Percentiles rank a stretch among this genome's conserved stretches.
Evolutionary conservation across 1,140 invertebrate species (phyloP).

Genomic region (Cotesia vestalis): DNA sequence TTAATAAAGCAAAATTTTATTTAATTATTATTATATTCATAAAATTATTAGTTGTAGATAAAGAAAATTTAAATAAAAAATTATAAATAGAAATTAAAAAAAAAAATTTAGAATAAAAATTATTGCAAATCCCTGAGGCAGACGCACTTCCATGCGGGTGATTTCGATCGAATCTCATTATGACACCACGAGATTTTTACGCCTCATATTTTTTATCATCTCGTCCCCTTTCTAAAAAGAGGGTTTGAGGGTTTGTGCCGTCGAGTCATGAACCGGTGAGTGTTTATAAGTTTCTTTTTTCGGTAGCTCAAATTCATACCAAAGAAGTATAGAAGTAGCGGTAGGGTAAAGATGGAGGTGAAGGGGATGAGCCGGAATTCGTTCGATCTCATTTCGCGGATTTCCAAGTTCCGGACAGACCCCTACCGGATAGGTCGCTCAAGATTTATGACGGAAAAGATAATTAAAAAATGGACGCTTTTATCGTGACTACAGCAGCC

Average conservation of each 20-base stretch:
- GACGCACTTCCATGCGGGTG: conserved; percentile 37
- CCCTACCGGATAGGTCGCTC: background rate
- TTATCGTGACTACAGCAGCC: conserved; percentile 24
- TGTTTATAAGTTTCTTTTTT: no score
- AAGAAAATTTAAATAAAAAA: no score
- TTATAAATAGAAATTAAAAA: no score
- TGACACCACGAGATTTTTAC: conserved; percentile 35
- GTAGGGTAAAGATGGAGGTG: background rate
- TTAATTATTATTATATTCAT: no score
- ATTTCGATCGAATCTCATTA: conserved; percentile 41
- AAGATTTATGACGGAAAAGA: conserved; percentile 39
- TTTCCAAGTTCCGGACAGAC: conserved; percentile 17
- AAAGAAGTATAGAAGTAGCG: no score
- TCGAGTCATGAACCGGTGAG: no score
- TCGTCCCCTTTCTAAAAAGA: background rate
- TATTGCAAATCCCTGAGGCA: conserved; percentile 5
- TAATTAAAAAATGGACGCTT: conserved; percentile 38
- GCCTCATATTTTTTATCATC: conserved; percentile 37
- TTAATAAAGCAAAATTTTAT: no score
- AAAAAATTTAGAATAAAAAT: background rate
- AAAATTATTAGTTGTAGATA: no score
- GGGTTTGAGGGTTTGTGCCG: background rate
- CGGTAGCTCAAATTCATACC: no score
- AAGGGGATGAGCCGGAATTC: conserved; percentile 14
- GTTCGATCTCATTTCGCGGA: conserved; percentile 31